These are phyloP conservation scores for Pangasius larnaudii DNA, from an alignment of 2,797 vertebrate genomes.

Conservation along the genomic window DNA sequence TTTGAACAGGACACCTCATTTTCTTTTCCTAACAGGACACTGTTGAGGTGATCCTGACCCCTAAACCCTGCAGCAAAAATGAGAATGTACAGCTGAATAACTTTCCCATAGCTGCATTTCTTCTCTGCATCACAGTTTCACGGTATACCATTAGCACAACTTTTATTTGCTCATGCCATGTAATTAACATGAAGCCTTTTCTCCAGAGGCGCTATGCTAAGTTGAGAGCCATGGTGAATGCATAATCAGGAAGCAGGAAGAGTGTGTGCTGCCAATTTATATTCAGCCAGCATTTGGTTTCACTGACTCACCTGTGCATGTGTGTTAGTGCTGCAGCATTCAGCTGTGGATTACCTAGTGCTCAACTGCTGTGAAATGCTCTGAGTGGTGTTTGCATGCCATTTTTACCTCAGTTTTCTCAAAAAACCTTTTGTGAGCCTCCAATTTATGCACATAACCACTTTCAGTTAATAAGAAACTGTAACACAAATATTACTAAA, in stretches of 20 bases:
- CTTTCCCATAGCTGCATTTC: constrained; percentile 9
- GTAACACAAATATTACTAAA: neutral
- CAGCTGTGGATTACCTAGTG: constrained; percentile 23
- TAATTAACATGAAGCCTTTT: constrained; percentile 37
- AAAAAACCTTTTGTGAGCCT: neutral
- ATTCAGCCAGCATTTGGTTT: constrained; percentile 44
- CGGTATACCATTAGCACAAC: constrained; percentile 37
- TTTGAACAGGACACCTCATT: constrained; percentile 39
- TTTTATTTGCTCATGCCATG: constrained; percentile 30
- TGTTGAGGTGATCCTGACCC: neutral
- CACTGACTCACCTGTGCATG: constrained; percentile 38
- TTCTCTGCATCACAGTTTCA: neutral
- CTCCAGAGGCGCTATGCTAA: constrained; percentile 31
- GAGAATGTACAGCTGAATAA: constrained; percentile 32
- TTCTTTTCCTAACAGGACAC: constrained; percentile 39
- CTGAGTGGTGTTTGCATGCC: neutral
- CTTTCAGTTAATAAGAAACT: neutral
- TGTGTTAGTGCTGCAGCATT: constrained; percentile 21
- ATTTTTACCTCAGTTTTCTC: neutral
- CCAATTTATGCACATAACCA: neutral
- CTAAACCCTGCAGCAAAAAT: constrained; percentile 21
- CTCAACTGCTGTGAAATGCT: constrained; percentile 20
- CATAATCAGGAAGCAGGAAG: constrained; percentile 33
- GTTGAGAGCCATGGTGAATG: constrained; percentile 30
- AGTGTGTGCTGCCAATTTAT: constrained; percentile 36